phyloP scores from a whole-genome alignment of 2,888 invertebrate genomes.

The Archips xylosteana region DNA sequence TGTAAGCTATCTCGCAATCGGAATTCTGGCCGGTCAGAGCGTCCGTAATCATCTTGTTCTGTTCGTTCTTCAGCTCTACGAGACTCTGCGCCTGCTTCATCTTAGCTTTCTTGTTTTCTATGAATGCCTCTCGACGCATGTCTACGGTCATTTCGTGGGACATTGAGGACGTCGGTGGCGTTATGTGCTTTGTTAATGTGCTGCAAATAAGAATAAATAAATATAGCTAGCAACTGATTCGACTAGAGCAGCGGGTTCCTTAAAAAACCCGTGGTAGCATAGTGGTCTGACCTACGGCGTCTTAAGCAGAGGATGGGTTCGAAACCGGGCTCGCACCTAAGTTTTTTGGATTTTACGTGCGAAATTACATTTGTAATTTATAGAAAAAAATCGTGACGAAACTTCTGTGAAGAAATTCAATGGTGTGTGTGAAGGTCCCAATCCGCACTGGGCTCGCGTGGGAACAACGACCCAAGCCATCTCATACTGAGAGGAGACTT shows the following conservation, averaged over 20 bases:
- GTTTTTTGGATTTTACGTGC: too few relatives aligned
- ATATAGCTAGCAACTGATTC: neutral
- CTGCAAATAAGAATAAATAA: slow-evolving; percentile 65
- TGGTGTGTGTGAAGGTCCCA: too few relatives aligned
- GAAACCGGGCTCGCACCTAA: too few relatives aligned
- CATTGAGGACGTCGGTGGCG: slow-evolving; percentile 83
- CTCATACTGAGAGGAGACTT: too few relatives aligned
- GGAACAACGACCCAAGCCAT: too few relatives aligned
- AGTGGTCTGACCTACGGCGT: too few relatives aligned
- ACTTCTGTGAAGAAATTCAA: too few relatives aligned
- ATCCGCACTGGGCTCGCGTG: too few relatives aligned
- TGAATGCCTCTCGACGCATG: slow-evolving; percentile 72
- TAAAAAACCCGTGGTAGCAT: too few relatives aligned
- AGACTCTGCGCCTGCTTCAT: slow-evolving; percentile 74
- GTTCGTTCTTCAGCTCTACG: slow-evolving; percentile 70
- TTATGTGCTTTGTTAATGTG: slow-evolving; percentile 89
- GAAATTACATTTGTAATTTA: too few relatives aligned
- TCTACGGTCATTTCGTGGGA: slow-evolving; percentile 65
- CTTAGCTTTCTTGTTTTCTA: slow-evolving; percentile 73
- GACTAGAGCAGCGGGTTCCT: neutral
- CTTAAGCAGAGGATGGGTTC: too few relatives aligned
- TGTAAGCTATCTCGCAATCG: slow-evolving; percentile 76
- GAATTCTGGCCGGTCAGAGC: slow-evolving; percentile 70
- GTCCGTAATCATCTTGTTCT: slow-evolving; percentile 66
- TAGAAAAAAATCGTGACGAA: too few relatives aligned